These are phyloP conservation scores for Oreochromis aureus DNA, from an alignment of 2,113 vertebrate genomes.

Conservation along the genomic window DNA sequence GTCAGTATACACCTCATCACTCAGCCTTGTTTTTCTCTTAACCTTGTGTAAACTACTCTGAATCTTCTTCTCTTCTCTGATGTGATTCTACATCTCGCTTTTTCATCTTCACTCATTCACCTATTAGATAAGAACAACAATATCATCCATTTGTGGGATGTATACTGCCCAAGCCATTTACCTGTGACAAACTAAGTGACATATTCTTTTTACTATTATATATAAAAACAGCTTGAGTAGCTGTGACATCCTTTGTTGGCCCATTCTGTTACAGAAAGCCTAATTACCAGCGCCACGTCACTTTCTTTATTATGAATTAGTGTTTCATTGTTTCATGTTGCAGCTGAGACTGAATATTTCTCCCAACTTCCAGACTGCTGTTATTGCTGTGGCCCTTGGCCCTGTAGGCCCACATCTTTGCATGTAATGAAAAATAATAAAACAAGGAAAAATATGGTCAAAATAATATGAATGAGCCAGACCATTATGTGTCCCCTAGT, in stretches of 20 bases:
- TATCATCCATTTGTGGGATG: background rate
- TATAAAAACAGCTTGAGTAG: background rate
- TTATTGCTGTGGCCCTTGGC: background rate
- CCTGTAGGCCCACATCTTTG: background rate
- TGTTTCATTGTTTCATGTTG: background rate
- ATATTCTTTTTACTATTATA: background rate
- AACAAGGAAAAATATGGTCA: conserved; percentile 16
- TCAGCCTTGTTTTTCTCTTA: conserved; percentile 1
- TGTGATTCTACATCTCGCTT: background rate
- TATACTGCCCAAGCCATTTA: background rate
- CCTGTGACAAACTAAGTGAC: background rate
- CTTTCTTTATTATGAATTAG: background rate
- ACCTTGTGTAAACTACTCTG: background rate
- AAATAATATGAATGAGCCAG: conserved; percentile 7
- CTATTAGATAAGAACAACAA: background rate
- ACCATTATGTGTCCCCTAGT: background rate
- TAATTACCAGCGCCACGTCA: background rate
- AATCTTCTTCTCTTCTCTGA: background rate
- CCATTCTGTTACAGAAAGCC: background rate
- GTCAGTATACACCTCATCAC: conserved; percentile 55
- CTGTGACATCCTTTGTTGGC: background rate
- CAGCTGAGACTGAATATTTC: background rate
- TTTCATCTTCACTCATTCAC: background rate
- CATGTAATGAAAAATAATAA: conserved; percentile 18
- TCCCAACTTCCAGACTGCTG: background rate